Percentiles rank a stretch among this genome's conserved stretches.
Evolutionary conservation across 2,888 invertebrate species (phyloP).

Genomic region (Ochropleura leucogaster): DNA sequence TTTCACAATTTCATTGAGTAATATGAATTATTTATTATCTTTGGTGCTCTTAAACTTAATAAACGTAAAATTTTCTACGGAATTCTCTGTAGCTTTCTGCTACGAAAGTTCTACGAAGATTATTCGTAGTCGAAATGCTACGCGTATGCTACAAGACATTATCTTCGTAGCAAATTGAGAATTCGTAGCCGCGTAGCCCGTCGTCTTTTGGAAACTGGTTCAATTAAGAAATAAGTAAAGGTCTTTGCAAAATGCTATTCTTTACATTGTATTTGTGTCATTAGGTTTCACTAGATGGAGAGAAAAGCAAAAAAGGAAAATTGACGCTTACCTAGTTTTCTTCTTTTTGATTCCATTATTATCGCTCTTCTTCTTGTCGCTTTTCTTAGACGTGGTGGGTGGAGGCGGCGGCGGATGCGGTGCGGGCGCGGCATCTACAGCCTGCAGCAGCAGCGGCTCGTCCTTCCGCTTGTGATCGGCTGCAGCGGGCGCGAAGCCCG

Average conservation of each 20-base stretch:
- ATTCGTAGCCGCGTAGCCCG: constrained; percentile 30
- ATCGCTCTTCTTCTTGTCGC: constrained; percentile 95
- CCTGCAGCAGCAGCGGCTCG: constrained; percentile 83
- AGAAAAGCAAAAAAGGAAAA: background rate
- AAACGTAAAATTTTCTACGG: background rate
- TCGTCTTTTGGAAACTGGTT: background rate
- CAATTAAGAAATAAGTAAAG: background rate
- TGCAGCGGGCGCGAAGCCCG: constrained; percentile 74
- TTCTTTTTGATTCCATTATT: constrained; percentile 97
- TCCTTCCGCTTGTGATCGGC: constrained; percentile 84
- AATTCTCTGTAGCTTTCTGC: constrained; percentile 27
- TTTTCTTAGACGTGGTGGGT: constrained; percentile 91
- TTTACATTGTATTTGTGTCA: background rate
- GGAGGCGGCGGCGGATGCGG: constrained; percentile 77
- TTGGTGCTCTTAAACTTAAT: background rate
- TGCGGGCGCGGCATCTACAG: constrained; percentile 78
- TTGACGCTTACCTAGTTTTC: constrained; percentile 94
- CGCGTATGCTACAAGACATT: constrained; percentile 29
- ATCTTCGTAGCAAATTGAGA: constrained; percentile 45
- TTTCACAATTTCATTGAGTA: too few species aligned
- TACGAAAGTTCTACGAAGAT: constrained; percentile 60
- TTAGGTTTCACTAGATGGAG: background rate
- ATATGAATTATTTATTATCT: too few species aligned
- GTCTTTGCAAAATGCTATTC: background rate
- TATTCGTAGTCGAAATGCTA: constrained; percentile 37